These are phyloP conservation scores for Oxyura jamaicensis DNA, from an alignment of 2,113 vertebrate species.

Conservation along the genomic window DNA sequence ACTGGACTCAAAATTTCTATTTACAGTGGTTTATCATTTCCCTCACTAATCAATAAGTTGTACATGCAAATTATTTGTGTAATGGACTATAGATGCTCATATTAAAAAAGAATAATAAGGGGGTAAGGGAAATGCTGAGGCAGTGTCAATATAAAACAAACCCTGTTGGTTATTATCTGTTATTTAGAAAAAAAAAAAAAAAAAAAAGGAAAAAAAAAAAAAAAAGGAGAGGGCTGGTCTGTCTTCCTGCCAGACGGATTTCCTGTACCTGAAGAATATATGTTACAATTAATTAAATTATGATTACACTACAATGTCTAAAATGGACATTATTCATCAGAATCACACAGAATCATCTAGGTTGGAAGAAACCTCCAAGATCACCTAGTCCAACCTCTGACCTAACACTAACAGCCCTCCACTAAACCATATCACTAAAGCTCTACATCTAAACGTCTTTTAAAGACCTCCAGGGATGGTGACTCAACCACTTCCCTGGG, in stretches of 20 bases:
- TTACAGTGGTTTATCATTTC: not conserved
- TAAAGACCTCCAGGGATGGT: no score
- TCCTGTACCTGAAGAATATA: not conserved
- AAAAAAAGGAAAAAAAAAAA: not conserved
- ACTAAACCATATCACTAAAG: no score
- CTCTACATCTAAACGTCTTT: no score
- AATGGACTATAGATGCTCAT: not conserved
- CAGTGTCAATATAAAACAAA: not conserved
- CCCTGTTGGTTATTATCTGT: not conserved
- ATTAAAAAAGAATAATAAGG: not conserved
- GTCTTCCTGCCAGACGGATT: not conserved
- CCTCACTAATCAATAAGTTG: not conserved
- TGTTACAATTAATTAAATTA: not conserved
- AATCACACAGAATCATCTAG: not conserved
- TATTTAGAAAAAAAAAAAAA: not conserved
- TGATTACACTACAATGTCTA: not conserved
- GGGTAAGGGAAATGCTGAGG: accelerated
- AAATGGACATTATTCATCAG: not conserved
- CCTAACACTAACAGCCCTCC: no score
- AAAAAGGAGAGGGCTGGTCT: not conserved
- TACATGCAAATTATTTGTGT: not conserved
- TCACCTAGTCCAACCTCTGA: no score
- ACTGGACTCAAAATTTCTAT: not conserved
- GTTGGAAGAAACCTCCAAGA: no score
- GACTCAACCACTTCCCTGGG: no score